A percentile compares a stretch with the other conserved stretches of the same genome.
Evolutionary conservation across 2,113 vertebrate species (phyloP).

Genomic region (Ancistrus triradiatus): DNA sequence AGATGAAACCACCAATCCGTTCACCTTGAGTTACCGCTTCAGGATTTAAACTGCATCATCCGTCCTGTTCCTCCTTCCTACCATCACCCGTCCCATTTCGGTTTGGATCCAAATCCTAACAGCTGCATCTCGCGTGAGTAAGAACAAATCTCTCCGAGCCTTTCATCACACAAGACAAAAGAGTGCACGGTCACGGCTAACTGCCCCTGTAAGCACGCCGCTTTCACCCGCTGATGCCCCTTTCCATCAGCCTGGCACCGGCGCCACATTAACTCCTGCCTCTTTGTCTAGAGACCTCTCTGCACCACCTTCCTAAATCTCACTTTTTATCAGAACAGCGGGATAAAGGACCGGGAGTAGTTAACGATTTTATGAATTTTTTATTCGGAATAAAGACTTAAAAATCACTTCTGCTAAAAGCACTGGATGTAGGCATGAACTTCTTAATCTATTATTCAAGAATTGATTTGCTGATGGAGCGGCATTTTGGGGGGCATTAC

Average conservation of each 20-base stretch:
- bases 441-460: too few species aligned
- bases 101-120: conserved; percentile 70
- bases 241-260: conserved; percentile 54
- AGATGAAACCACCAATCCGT: conserved; percentile 4
- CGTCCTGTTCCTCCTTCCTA: conserved; percentile 30
- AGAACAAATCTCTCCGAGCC: conserved; percentile 66
- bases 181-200: conserved; percentile 54
- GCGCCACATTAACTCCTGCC: not conserved
- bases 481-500: too few species aligned
- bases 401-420: not conserved
- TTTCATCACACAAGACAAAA: conserved; percentile 71
- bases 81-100: conserved; percentile 56
- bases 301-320: not conserved
- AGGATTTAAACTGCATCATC: conserved; percentile 12
- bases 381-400: not conserved
- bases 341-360: not conserved
- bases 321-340: not conserved
- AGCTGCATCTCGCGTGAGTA: conserved; percentile 63
- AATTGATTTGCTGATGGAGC: too few species aligned
- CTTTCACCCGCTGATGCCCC: conserved; percentile 57
- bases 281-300: too few species aligned
- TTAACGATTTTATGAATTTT: conserved; percentile 1
- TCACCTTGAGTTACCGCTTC: not conserved
- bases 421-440: not conserved
- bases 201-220: conserved; percentile 51